phyloP scores from a whole-genome alignment of 2,888 invertebrate species.

The Thymelicus acteon region DNA sequence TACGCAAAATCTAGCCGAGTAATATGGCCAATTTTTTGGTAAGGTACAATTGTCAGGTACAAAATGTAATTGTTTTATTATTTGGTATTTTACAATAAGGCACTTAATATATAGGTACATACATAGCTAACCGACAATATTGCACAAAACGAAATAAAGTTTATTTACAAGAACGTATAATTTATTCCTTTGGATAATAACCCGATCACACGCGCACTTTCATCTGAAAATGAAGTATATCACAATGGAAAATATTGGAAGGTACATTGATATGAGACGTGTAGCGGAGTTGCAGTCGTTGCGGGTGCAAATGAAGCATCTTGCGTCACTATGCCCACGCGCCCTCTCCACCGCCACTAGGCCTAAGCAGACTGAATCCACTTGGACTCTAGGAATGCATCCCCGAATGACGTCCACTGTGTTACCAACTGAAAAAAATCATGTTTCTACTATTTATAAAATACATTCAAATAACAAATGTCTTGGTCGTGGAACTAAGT shows the following conservation, averaged over 20 bases:
- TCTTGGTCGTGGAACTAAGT: too few relatives aligned
- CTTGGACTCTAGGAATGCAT: constrained; percentile 69
- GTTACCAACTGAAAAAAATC: constrained; percentile 70
- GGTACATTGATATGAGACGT: constrained; percentile 43
- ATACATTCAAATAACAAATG: too few relatives aligned
- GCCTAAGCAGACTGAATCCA: constrained; percentile 73
- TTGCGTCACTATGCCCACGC: constrained; percentile 76
- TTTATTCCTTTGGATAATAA: constrained; percentile 1
- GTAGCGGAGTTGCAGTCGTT: constrained; percentile 71
- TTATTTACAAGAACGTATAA: constrained; percentile 22
- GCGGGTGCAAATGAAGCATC: constrained; percentile 71
- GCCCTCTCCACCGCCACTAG: constrained; percentile 72
- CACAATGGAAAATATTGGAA: constrained; percentile 48
- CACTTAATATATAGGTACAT: constrained; percentile 15
- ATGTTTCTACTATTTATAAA: too few relatives aligned
- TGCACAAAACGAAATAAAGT: constrained; percentile 32
- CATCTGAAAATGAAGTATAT: constrained; percentile 63
- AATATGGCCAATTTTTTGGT: constrained; percentile 5
- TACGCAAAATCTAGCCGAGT: constrained; percentile 1
- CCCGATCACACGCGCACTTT: constrained; percentile 30
- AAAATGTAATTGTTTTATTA: constrained; percentile 5
- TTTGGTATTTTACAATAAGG: constrained; percentile 5
- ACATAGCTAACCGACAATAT: constrained; percentile 24
- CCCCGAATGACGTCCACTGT: constrained; percentile 75
- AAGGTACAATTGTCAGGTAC: not conserved